phyloP scores from a whole-genome alignment of 2,113 vertebrate genomes.

The Petroica traversi region DNA sequence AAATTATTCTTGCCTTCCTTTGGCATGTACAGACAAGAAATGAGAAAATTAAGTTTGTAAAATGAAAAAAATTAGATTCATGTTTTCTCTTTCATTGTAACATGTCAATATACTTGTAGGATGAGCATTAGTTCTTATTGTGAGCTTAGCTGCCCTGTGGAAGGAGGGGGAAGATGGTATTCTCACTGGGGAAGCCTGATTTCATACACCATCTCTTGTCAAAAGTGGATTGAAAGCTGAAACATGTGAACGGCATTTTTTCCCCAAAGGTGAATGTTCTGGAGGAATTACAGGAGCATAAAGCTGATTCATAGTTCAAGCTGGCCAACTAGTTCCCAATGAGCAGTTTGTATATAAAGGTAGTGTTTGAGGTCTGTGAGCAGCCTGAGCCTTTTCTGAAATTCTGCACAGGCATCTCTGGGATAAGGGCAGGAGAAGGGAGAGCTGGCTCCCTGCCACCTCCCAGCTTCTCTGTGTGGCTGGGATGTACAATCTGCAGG shows the following conservation, averaged over 20 bases:
- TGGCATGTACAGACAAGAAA: background rate
- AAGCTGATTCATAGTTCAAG: background rate
- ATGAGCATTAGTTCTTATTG: background rate
- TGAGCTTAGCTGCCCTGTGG: background rate
- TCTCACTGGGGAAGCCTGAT: background rate
- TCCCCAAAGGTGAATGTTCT: background rate
- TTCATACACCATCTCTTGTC: background rate
- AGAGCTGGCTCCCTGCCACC: background rate
- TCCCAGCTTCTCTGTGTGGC: background rate
- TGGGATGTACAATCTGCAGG: background rate
- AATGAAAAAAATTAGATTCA: background rate
- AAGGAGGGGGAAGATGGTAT: background rate
- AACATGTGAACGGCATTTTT: background rate
- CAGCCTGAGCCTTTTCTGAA: background rate
- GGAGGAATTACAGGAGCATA: background rate
- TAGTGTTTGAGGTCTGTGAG: background rate
- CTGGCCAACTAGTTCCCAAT: background rate
- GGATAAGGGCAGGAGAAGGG: background rate
- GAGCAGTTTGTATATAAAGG: background rate
- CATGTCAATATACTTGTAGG: accelerated
- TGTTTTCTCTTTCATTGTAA: background rate
- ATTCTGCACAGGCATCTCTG: background rate
- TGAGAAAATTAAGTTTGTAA: background rate
- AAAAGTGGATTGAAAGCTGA: accelerated
- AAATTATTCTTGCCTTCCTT: background rate